Percentiles rank a stretch among this genome's conserved stretches.
phyloP scores from a whole-genome alignment of 2,888 invertebrate genomes.

The Clanis bilineata region DNA sequence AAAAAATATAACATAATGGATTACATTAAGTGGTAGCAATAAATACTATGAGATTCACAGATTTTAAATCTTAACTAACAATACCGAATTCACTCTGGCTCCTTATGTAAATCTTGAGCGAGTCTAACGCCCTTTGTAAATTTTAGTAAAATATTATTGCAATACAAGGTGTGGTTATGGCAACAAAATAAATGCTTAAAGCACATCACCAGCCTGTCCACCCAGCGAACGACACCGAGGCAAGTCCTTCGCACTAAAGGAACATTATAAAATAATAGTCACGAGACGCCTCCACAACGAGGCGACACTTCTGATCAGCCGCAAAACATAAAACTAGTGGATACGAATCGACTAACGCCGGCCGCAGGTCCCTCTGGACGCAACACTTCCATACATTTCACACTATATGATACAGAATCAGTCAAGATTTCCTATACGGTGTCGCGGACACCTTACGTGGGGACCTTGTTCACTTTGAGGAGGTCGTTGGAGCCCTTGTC shows the following conservation, averaged over 20 bases:
- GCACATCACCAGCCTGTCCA: conserved; percentile 80
- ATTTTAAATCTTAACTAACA: conserved; percentile 82
- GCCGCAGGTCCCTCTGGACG: conserved; percentile 72
- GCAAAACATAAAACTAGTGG: conserved; percentile 80
- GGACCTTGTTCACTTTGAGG: conserved; percentile 90
- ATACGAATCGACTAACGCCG: conserved; percentile 76
- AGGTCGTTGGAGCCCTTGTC: conserved; percentile 89
- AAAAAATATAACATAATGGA: conserved; percentile 78
- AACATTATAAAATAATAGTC: conserved; percentile 75
- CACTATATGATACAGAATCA: conserved; percentile 82
- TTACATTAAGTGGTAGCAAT: conserved; percentile 80
- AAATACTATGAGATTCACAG: conserved; percentile 83
- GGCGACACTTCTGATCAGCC: conserved; percentile 59
- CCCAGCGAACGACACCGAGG: conserved; percentile 71
- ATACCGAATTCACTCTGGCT: conserved; percentile 75
- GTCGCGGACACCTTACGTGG: conserved; percentile 84
- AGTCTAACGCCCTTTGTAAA: conserved; percentile 75
- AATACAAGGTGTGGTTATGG: conserved; percentile 81
- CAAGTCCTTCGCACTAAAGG: conserved; percentile 79
- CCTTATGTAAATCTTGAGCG: conserved; percentile 72
- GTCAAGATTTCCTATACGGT: conserved; percentile 70
- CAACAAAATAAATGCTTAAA: conserved; percentile 83
- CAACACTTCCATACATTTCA: conserved; percentile 76
- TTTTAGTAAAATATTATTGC: conserved; percentile 82
- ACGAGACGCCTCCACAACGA: conserved; percentile 65